Evolutionary conservation across 2,113 vertebrate species (phyloP), one percentile per base, ranked within the genome.

Genomic region (Phaethon lepturus): DNA sequence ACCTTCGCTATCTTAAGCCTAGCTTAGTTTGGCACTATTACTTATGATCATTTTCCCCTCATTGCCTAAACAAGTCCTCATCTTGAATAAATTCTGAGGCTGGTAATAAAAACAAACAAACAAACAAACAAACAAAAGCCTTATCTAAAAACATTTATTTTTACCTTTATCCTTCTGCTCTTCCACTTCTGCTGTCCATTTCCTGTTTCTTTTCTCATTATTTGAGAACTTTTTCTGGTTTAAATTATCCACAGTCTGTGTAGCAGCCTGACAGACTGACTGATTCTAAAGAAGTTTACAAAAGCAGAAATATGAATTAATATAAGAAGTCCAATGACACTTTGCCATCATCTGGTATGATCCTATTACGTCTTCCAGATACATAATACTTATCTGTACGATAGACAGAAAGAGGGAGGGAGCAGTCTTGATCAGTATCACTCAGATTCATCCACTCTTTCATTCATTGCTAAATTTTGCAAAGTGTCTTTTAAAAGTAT

Each of bases 101-200:
- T 63, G 6, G 11, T n/a, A 76, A 88, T 58, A 82, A 87, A 83
- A 67, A 12, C 13, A 80, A 86, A 29, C 28, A 33, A 86, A 59
- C 7, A 49, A 69, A 38, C 49, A 25, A 50, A 49, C 9, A 5
- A 20, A 68, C 13, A 49, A 10, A 14, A 22, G 3, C 9, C 24
- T 67, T 29, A 67, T 47, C 22, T 86, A 69, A 94, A 76, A 0
- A 1, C 19, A 56, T 44, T 52, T 62, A 7, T 40, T 78, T 76
- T 94, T 96, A 98, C 98, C 98, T 98, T 98, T 98, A 26, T 98
- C 98, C 94, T 98, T 98, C 67, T 97, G 97, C 45, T 98, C 98
- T 90, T 98, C 98, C 17, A 94, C 26, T 42, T 98, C 98, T 79
- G 94, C 76, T 91, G 97, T 97, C 96, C 97, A 96, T 75, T 97